phyloP scores from a whole-genome alignment of 2,888 invertebrate genomes.

The Pterostichus niger region DNA sequence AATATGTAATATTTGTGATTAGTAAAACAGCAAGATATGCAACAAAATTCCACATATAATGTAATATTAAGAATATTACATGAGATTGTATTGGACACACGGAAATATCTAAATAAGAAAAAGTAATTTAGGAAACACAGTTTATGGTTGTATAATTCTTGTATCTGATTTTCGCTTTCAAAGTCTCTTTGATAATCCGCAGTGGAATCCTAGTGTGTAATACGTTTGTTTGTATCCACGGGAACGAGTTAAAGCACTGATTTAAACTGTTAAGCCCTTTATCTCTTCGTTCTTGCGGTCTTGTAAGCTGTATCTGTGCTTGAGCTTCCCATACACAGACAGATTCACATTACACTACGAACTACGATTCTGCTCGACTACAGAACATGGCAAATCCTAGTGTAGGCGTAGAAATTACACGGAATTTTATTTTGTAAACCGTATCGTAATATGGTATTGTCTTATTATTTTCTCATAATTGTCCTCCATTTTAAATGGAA shows the following conservation, averaged over 20 bases:
- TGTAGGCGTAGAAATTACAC: too few species aligned
- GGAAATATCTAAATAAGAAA: too few species aligned
- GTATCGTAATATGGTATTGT: too few species aligned
- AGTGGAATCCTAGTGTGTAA: neutral
- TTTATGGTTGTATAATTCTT: neutral
- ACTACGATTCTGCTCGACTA: neutral
- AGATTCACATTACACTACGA: neutral
- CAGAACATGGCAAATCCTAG: too few species aligned
- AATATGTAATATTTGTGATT: neutral
- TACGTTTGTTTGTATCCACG: neutral
- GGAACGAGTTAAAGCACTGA: slow-evolving; percentile 11
- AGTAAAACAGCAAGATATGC: neutral
- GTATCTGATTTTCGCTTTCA: neutral
- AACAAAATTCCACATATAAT: too few species aligned
- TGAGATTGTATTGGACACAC: too few species aligned
- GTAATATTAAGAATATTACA: too few species aligned
- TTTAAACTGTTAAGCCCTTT: slow-evolving; percentile 27
- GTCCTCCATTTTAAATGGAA: too few species aligned
- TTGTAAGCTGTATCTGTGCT: neutral
- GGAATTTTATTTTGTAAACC: too few species aligned
- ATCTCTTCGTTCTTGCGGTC: slow-evolving; percentile 7
- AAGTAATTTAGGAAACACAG: too few species aligned
- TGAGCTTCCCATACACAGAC: slow-evolving; percentile 1
- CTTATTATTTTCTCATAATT: too few species aligned
- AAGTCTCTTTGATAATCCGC: too few species aligned